These are phyloP conservation scores for Cirrhinus mrigala DNA, from an alignment of 2,797 vertebrate genomes.

Conservation along the genomic window DNA sequence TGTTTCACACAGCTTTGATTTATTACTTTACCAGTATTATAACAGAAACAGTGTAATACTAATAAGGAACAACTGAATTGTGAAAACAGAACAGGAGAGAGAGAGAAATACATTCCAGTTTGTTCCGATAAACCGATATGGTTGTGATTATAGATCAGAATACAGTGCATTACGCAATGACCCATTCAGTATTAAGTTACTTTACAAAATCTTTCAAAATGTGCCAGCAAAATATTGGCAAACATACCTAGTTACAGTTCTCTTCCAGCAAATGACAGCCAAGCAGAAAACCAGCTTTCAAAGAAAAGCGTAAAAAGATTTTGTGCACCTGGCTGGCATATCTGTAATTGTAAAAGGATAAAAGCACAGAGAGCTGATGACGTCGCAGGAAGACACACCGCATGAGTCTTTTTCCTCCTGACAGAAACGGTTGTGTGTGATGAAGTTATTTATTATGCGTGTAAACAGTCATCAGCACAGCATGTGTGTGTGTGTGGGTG, in stretches of 20 bases:
- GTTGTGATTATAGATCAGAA: conserved; percentile 21
- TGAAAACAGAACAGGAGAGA: conserved; percentile 7
- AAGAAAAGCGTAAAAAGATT: conserved; percentile 16
- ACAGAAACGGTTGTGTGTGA: conserved; percentile 34
- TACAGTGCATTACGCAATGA: conserved; percentile 18
- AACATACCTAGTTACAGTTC: conserved; percentile 24
- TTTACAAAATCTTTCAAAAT: conserved; percentile 20
- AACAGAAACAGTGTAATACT: background rate
- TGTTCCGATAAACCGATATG: conserved; percentile 13
- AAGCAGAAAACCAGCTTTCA: conserved; percentile 8
- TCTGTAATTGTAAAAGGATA: background rate
- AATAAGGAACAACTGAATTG: conserved; percentile 21
- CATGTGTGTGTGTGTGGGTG: background rate
- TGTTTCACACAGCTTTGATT: conserved; percentile 8
- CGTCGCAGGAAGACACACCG: background rate
- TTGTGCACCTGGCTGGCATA: background rate
- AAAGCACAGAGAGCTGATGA: background rate
- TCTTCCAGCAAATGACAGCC: conserved; percentile 22
- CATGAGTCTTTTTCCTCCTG: conserved; percentile 24
- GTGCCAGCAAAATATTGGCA: conserved; percentile 28
- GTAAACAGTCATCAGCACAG: conserved; percentile 41
- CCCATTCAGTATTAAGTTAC: conserved; percentile 16
- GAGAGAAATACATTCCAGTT: background rate
- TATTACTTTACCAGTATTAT: conserved; percentile 4
- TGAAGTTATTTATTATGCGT: conserved; percentile 27